Percentiles rank a stretch among this genome's conserved stretches.
phyloP scores from a whole-genome alignment of 2,888 invertebrate species.

The Spodoptera exigua region DNA sequence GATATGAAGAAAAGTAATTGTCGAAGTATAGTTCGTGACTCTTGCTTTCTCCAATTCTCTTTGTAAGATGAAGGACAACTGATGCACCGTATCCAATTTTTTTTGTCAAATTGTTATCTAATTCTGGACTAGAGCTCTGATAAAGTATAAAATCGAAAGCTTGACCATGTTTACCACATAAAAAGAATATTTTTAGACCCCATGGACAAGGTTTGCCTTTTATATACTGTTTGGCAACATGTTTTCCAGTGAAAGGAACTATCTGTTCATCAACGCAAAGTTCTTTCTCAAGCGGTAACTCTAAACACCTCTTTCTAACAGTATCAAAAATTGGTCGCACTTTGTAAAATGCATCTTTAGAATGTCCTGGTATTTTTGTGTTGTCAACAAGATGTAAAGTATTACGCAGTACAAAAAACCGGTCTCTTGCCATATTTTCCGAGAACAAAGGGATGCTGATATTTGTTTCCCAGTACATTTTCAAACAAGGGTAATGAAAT shows the following conservation, averaged over 20 bases:
- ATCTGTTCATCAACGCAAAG: constrained; percentile 60
- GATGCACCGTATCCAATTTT: no score
- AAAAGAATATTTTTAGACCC: constrained; percentile 52
- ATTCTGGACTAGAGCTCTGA: no score
- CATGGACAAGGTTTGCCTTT: constrained; percentile 58
- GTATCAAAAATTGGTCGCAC: constrained; percentile 57
- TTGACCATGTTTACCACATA: constrained; percentile 56
- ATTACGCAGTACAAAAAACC: constrained; percentile 53
- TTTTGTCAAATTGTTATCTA: no score
- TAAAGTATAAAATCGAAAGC: constrained; percentile 54
- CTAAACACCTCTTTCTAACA: constrained; percentile 54
- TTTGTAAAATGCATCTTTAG: constrained; percentile 52
- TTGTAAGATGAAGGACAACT: no score
- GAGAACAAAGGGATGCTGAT: constrained; percentile 51
- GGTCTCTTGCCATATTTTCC: constrained; percentile 54
- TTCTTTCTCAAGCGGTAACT: no score
- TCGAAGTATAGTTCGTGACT: no score
- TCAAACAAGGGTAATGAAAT: no score
- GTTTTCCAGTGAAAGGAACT: constrained; percentile 56
- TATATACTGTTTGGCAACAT: constrained; percentile 49
- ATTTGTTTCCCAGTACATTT: no score
- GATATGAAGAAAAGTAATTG: no score
- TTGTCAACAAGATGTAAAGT: constrained; percentile 56
- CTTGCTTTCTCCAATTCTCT: no score
- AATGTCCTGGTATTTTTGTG: constrained; percentile 41